phyloP scores from a whole-genome alignment of 2,113 vertebrate genomes.

The Hystrix brachyura region DNA sequence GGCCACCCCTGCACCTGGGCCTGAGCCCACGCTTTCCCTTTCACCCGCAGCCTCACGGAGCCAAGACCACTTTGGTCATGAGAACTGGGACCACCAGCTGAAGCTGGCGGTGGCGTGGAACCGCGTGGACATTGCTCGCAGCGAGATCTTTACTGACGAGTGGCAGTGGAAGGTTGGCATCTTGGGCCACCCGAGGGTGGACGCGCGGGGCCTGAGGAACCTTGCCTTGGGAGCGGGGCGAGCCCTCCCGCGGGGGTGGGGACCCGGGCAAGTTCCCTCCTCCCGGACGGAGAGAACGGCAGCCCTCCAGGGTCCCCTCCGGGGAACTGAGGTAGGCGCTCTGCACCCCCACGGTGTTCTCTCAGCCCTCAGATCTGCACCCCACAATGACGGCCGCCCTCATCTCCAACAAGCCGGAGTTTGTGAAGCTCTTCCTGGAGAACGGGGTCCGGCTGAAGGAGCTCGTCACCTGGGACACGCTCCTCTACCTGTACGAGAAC shows the following conservation, averaged over 20 bases:
- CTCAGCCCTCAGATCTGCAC: slow-evolving; percentile 94
- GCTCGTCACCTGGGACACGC: slow-evolving; percentile 90
- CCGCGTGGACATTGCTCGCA: slow-evolving; percentile 95
- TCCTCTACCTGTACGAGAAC: slow-evolving; percentile 92
- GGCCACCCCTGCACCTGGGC: background rate
- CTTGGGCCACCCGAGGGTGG: rapidly evolving
- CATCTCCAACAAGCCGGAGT: slow-evolving; percentile 94
- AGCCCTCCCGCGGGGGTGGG: background rate
- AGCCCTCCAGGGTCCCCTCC: rapidly evolving
- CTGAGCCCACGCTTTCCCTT: rapidly evolving
- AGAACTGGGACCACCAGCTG: slow-evolving; percentile 94
- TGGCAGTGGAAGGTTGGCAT: slow-evolving; percentile 93
- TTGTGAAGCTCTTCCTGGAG: slow-evolving; percentile 96
- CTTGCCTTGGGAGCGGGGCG: rapidly evolving
- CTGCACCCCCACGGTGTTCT: background rate
- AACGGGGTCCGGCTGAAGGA: slow-evolving; percentile 93
- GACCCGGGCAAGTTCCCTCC: background rate
- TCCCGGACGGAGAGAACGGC: rapidly evolving
- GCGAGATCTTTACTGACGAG: slow-evolving; percentile 96
- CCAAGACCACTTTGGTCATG: slow-evolving; percentile 87
- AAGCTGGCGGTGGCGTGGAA: slow-evolving; percentile 98
- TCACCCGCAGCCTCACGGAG: slow-evolving; percentile 90
- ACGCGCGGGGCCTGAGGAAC: rapidly evolving
- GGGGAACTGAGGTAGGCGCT: too few species aligned
- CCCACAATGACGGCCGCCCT: slow-evolving; percentile 94